Evolutionary conservation across 2,797 vertebrate species (phyloP).

Genomic region (Siniperca scherzeri): DNA sequence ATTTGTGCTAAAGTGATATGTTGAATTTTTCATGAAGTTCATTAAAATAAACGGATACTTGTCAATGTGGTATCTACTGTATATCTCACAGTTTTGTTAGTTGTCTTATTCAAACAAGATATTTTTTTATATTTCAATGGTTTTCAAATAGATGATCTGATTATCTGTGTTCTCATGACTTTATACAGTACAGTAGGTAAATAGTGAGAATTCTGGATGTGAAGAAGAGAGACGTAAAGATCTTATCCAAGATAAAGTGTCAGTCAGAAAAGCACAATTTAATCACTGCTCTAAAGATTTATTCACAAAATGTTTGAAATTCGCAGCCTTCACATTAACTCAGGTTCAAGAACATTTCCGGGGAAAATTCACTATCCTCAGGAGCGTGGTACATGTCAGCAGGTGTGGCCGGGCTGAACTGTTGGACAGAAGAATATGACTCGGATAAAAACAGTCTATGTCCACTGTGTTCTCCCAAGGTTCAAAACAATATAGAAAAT

Average conservation of each 20-base stretch:
- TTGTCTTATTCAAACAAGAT: background rate
- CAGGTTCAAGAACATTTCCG: too few species aligned
- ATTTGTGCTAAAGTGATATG: too few species aligned
- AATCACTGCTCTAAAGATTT: slow-evolving; percentile 1
- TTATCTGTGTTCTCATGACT: background rate
- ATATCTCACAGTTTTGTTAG: background rate
- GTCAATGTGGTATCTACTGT: background rate
- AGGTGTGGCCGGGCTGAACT: background rate
- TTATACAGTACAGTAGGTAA: too few species aligned
- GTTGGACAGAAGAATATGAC: background rate
- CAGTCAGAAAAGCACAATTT: background rate
- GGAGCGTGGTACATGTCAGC: too few species aligned
- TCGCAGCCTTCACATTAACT: background rate
- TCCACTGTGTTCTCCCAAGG: background rate
- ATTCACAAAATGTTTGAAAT: background rate
- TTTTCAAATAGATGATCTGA: background rate
- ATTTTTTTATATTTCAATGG: background rate
- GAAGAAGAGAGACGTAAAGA: too few species aligned
- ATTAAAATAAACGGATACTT: too few species aligned
- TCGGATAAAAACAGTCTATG: fast-evolving
- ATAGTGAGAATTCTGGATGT: background rate
- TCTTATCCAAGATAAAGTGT: background rate
- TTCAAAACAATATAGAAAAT: fast-evolving
- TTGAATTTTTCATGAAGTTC: too few species aligned
- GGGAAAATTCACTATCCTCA: background rate